Percentiles rank a stretch among this genome's conserved stretches.
Conservation (phyloP, 2,797 vertebrate genomes). For the Denticeps clupeoides region DNA sequence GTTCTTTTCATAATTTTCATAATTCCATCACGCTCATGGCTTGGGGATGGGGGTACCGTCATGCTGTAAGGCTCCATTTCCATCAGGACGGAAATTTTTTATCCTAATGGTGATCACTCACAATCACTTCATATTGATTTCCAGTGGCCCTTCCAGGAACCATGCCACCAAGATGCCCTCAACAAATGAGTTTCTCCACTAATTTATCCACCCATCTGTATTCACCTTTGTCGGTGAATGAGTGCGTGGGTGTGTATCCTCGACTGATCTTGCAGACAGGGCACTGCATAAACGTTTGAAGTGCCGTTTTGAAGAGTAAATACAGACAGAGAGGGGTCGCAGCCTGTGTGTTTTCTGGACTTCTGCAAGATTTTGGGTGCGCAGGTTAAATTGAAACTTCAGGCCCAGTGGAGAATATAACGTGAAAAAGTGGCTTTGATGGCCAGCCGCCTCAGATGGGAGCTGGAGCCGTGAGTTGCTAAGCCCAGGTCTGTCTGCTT, state of each 20-base stretch:
- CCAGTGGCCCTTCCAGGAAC: too few relatives aligned
- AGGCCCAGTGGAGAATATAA: neutral
- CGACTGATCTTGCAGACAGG: neutral
- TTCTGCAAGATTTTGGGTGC: neutral
- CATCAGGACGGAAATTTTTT: too few relatives aligned
- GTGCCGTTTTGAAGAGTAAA: neutral
- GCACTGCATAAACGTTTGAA: neutral
- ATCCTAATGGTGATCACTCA: too few relatives aligned
- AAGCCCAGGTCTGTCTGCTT: conserved; percentile 20
- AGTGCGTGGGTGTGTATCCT: neutral
- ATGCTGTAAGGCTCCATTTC: too few relatives aligned
- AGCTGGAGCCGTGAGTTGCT: neutral
- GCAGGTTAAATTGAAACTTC: conserved; percentile 6
- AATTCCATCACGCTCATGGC: too few relatives aligned
- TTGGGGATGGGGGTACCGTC: too few relatives aligned
- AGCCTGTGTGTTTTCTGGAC: neutral
- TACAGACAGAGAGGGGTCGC: neutral
- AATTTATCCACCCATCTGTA: too few relatives aligned
- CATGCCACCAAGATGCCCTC: too few relatives aligned
- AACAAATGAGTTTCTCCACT: too few relatives aligned
- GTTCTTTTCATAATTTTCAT: too few relatives aligned
- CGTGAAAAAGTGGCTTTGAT: conserved; percentile 1
- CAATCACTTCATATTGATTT: too few relatives aligned
- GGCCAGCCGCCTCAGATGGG: neutral
- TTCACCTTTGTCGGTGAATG: neutral